These are phyloP conservation scores for Machimus rusticus DNA, from an alignment of 2,888 invertebrate species.

Conservation along the genomic window DNA sequence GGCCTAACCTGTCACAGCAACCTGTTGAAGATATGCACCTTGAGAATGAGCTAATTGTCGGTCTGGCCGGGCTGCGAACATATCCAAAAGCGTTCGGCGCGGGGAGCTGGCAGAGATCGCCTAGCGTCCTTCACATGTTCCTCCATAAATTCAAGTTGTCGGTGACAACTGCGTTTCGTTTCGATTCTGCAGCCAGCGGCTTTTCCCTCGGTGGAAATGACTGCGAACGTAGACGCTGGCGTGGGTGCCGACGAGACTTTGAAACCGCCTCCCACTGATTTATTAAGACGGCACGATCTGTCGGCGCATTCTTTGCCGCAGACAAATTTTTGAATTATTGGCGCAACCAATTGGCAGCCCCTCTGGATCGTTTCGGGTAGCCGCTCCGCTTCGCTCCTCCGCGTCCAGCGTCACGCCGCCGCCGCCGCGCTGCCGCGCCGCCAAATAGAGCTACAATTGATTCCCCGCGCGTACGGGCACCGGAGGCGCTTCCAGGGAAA, in stretches of 20 bases:
- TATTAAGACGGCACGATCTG: constrained; percentile 36
- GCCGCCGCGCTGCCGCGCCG: no score
- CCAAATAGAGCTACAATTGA: not conserved
- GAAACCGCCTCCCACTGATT: constrained; percentile 37
- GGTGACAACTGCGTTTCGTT: constrained; percentile 23
- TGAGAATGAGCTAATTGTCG: constrained; percentile 30
- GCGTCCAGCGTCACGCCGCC: not conserved
- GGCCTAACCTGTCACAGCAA: constrained; percentile 14
- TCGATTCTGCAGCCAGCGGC: not conserved
- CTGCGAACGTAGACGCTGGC: constrained; percentile 16
- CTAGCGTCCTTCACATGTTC: constrained; percentile 33
- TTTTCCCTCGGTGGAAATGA: constrained; percentile 3
- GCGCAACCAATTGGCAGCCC: not conserved
- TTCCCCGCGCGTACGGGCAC: not conserved
- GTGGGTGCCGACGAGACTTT: constrained; percentile 32
- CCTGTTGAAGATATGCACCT: constrained; percentile 30
- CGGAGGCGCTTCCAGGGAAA: not conserved
- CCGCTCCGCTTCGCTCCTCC: not conserved
- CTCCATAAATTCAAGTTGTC: constrained; percentile 30
- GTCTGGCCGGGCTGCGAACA: not conserved
- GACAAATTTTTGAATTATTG: constrained; percentile 41
- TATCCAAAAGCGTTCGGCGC: not conserved
- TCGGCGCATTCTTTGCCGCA: constrained; percentile 17
- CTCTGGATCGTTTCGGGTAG: not conserved
- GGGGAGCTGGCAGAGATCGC: not conserved